These are phyloP conservation scores for Oligia fasciuncula DNA, from an alignment of 2,888 invertebrate genomes.

Conservation along the genomic window DNA sequence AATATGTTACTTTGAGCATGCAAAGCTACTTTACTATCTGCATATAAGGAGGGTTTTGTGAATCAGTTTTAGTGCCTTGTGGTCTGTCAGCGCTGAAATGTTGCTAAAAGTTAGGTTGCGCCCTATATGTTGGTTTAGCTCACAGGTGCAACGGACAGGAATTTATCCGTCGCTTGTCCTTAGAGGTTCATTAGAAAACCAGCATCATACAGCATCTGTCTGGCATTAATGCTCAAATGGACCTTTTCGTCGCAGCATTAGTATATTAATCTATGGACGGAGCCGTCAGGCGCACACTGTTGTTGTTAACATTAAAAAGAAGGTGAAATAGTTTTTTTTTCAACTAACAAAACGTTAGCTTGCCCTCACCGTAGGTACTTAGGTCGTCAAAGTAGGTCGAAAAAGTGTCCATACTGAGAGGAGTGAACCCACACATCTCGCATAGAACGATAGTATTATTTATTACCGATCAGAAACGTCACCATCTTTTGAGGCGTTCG, in stretches of 20 bases:
- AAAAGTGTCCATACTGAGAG: too few species aligned
- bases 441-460: too few species aligned
- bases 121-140: background rate
- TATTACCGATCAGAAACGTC: background rate
- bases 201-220: background rate
- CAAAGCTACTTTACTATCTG: background rate
- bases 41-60: background rate
- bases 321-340: too few species aligned
- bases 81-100: background rate
- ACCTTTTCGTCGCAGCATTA: background rate
- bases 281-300: background rate
- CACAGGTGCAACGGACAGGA: background rate
- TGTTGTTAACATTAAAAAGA: too few species aligned
- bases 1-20: background rate
- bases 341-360: too few species aligned
- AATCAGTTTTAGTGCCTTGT: background rate
- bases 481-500: background rate
- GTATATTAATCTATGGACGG: too few species aligned
- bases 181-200: background rate
- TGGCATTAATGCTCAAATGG: background rate
- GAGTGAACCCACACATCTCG: too few species aligned
- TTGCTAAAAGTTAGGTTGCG: background rate
- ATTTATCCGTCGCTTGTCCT: background rate
- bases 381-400: too few species aligned
- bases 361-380: too few species aligned